A percentile compares a stretch with the other conserved stretches of the same genome.
Conservation (phyloP, 1,140 invertebrate species). For the Copidosoma floridanum region DNA sequence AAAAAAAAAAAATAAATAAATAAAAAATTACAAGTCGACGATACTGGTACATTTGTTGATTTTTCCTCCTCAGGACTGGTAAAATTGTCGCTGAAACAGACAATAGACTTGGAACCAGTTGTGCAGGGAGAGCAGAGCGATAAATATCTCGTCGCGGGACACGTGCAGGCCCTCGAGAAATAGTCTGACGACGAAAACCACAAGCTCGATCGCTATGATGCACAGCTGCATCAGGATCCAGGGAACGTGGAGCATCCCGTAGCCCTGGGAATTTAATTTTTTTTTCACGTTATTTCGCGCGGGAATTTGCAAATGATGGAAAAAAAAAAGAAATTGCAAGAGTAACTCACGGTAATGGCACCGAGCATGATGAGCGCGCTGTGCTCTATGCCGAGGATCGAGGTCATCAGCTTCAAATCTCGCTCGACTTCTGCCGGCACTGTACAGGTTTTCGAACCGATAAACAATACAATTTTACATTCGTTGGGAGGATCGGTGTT, state of each 20-base stretch:
- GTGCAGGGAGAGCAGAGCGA: slow-evolving; percentile 41
- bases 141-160: slow-evolving; percentile 46
- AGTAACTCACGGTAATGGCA: slow-evolving; percentile 43
- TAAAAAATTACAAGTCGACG: no score
- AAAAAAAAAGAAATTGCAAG: slow-evolving; percentile 2
- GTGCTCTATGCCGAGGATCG: slow-evolving; percentile 52
- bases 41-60: no score
- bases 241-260: slow-evolving; percentile 49
- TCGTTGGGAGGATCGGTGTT: no score
- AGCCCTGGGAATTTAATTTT: slow-evolving; percentile 46
- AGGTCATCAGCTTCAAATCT: slow-evolving; percentile 51
- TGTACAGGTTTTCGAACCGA: slow-evolving; percentile 14
- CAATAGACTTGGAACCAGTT: slow-evolving; percentile 56
- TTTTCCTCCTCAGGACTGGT: no score
- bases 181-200: slow-evolving; percentile 45
- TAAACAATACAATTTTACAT: no score
- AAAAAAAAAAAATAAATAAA: no score
- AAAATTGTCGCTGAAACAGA: slow-evolving; percentile 42
- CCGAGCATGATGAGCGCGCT: slow-evolving; percentile 51
- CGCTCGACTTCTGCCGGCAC: slow-evolving; percentile 45
- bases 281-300: no score
- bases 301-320: slow-evolving; percentile 5
- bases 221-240: slow-evolving; percentile 55
- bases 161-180: slow-evolving; percentile 48
- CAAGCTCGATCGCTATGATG: slow-evolving; percentile 49